Evolutionary conservation across 2,888 invertebrate genomes (phyloP), one percentile per base, ranked within the genome.

Genomic region (Caenorhabditis becei): DNA sequence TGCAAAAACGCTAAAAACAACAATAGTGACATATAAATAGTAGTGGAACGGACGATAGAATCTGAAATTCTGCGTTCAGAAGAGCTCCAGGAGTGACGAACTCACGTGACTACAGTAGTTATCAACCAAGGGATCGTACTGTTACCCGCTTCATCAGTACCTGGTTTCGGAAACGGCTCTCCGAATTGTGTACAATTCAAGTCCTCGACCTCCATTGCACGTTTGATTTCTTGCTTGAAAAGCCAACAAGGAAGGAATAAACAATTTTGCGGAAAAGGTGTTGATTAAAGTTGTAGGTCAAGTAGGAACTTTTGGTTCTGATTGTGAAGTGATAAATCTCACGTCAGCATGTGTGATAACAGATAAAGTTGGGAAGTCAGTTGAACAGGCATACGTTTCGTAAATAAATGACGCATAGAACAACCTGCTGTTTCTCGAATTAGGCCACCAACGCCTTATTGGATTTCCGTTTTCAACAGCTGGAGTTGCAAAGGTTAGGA

Each of bases 151-250:
- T 56, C 63, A 18, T 56, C 58, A 0, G 63, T 65, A 1, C 56
- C 56, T 0, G 56, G 56, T 10, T 26, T 16, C 0, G 72, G 72
- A 26, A n/a, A 72, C 16, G 53, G 63, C 18, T 58, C 58, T 11
- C 28, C 18, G 23, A 72, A 72, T 35, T 72, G 72, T 2, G 72
- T 65, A 58, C 72, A 72, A 37, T 72, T 72, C 4, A 49, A 24
- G 26, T 72, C 71, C 16, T 61, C 54, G 3, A 26, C 41, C 14
- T 41, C 41, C 41, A 41, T 41, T 4, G 32, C 10, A n/a, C 51
- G 10, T 51, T 51, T 51, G 51, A 51, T 51, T 51, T 49, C 18
- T 47, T 58, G 47, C 24, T 35, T 35, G 44, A 24, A 10, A 49
- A n/a, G n/a, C n/a, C n/a, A n/a, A n/a, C n/a, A n/a, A n/a, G n/a